These are phyloP conservation scores for Synanthedon tipuliformis DNA, from an alignment of 2,888 invertebrate genomes.

Conservation along the genomic window DNA sequence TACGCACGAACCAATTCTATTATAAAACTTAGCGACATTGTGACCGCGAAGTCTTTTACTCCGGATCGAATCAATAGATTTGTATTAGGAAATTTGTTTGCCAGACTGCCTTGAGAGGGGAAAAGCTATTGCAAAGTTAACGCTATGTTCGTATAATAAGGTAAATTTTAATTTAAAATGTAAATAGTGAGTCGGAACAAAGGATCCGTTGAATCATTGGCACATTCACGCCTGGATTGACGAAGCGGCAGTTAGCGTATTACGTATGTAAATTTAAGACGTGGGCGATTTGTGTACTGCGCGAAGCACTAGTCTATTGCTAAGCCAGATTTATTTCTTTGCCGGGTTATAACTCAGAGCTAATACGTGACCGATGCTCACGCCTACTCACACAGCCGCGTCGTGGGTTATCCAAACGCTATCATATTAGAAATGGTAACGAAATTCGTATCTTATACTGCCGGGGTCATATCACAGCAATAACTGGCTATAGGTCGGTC, in stretches of 20 bases:
- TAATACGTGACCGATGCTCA: constrained; percentile 65
- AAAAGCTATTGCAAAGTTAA: background rate
- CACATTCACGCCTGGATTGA: constrained; percentile 1
- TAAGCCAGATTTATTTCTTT: constrained; percentile 53
- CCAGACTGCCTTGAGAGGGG: background rate
- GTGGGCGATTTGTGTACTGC: constrained; percentile 41
- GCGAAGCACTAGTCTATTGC: constrained; percentile 23
- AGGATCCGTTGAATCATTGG: background rate
- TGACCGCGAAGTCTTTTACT: constrained; percentile 20
- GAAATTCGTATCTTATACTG: constrained; percentile 30
- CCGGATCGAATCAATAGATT: constrained; percentile 31
- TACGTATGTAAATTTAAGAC: constrained; percentile 23
- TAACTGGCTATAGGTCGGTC: constrained; percentile 50
- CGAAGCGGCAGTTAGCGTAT: constrained; percentile 7
- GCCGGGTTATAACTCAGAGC: constrained; percentile 55
- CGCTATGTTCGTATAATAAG: background rate
- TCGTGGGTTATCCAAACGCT: constrained; percentile 30
- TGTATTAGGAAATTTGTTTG: constrained; percentile 23
- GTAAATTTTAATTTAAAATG: background rate
- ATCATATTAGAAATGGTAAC: constrained; percentile 49
- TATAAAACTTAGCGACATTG: constrained; percentile 17
- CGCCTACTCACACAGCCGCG: constrained; percentile 33
- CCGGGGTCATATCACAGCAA: constrained; percentile 41
- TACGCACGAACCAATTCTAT: constrained; percentile 28
- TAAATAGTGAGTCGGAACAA: background rate